Evolutionary conservation across 2,113 vertebrate species (phyloP), one percentile per base, ranked within the genome.

Genomic region (Malurus melanocephalus): DNA sequence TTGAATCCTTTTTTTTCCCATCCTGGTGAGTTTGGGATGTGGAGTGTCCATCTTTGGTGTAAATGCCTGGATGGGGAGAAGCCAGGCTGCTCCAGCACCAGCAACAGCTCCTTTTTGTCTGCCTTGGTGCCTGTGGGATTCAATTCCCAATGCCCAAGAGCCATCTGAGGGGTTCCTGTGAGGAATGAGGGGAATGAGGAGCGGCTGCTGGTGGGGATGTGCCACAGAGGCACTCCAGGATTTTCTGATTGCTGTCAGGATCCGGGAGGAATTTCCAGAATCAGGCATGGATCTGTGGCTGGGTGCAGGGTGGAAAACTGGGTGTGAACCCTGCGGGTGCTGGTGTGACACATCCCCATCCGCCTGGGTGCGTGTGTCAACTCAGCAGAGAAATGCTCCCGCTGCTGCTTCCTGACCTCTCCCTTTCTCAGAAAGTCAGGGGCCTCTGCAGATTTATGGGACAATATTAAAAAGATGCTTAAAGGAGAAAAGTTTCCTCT

Each of bases 401-500:
- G 35, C 35, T 6, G 3, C n/a, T 52, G 18, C 27, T 40, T 26
- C 40, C 9, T n/a, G n/a, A n/a, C n/a, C n/a, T 75, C 86, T 61
- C 26, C 86, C 77, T 65, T 23, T 6, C 61, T 64, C 87, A 89
- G 40, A 6, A 59, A 92, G 43, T 20, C 91, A 40, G 67, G 26
- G 33, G 71, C 59, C 74, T 83, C 56, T 26, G 57, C 38, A 84
- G 83, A 89, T 94, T 95, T 90, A 90, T 69, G 66, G 88, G 46
- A 30, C 26, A 17, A 30, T 43, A 71, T 80, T 69, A 55, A 80
- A 86, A 52, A 67, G 89, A 72, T 64, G 76, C 67, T 94, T 78
- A 76, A 89, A 57, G 55, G 66, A 74, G 78, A 62, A 71, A 86
- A 88, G 56, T 33, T 67, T 59, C 64, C 57, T 53, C 61, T 6